Percentiles rank a stretch among this genome's conserved stretches.
phyloP scores from a whole-genome alignment of 2,888 invertebrate genomes.

The Sceliomorpha sp. region DNA sequence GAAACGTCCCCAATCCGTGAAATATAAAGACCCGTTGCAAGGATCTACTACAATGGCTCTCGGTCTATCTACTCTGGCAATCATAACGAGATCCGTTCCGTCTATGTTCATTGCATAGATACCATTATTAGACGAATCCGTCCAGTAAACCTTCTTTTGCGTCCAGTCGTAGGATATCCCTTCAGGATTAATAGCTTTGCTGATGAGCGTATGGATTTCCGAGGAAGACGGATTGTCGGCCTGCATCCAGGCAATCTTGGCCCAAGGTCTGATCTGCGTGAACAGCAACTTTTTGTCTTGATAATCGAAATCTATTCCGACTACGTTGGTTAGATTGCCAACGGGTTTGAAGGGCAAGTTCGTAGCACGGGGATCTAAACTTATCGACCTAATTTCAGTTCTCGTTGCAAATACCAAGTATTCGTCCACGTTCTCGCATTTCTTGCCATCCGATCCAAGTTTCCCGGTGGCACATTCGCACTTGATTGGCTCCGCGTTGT shows the following conservation, averaged over 20 bases:
- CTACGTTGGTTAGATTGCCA: slow-evolving; percentile 93
- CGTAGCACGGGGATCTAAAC: slow-evolving; percentile 90
- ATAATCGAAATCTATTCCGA: slow-evolving; percentile 97
- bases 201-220: slow-evolving; percentile 86
- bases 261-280: slow-evolving; percentile 95
- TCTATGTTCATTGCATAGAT: slow-evolving; percentile 97
- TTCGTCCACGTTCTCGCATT: slow-evolving; percentile 92
- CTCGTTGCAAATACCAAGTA: slow-evolving; percentile 96
- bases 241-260: slow-evolving; percentile 91
- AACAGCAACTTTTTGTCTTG: slow-evolving; percentile 92
- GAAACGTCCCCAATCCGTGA: slow-evolving; percentile 97
- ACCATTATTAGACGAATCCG: slow-evolving; percentile 95
- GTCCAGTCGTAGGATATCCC: slow-evolving; percentile 99
- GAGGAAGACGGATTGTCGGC: slow-evolving; percentile 85
- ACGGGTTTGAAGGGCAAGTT: slow-evolving; percentile 92
- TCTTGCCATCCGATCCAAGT: slow-evolving; percentile 84
- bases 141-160: slow-evolving; percentile 98
- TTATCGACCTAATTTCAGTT: slow-evolving; percentile 93
- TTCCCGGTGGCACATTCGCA: slow-evolving; percentile 97
- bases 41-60: slow-evolving; percentile 98
- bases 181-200: slow-evolving; percentile 93
- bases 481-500: slow-evolving; percentile 83
- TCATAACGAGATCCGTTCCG: slow-evolving; percentile 93
- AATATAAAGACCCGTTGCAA: slow-evolving; percentile 96
- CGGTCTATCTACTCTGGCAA: slow-evolving; percentile 95